These are phyloP conservation scores for Sterna hirundo DNA, from an alignment of 2,113 vertebrate species.

Conservation along the genomic window DNA sequence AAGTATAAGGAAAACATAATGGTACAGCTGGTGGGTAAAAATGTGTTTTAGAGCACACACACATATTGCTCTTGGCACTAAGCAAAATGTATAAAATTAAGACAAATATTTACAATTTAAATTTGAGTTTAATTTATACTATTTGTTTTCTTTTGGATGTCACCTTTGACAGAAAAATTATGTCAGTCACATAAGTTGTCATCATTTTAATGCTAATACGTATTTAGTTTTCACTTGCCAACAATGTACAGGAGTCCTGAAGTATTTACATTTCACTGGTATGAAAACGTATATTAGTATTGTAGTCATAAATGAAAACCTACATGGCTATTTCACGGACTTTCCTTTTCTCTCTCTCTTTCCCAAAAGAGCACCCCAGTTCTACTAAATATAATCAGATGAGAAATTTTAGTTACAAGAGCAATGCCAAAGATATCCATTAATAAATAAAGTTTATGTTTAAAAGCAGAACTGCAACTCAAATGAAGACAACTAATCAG, in stretches of 20 bases:
- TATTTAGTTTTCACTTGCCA: background rate
- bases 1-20: background rate
- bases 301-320: background rate
- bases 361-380: background rate
- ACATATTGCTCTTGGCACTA: background rate
- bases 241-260: background rate
- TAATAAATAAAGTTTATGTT: background rate
- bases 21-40: background rate
- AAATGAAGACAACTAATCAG: background rate
- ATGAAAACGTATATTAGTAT: background rate
- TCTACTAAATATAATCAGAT: background rate
- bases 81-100: background rate
- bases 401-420: background rate
- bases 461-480: background rate
- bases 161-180: background rate
- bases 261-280: background rate
- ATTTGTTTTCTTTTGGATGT: background rate
- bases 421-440: background rate
- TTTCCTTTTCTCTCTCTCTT: background rate
- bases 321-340: background rate
- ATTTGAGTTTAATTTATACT: background rate
- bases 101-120: background rate
- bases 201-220: background rate
- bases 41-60: background rate
- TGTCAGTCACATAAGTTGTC: background rate